Evolutionary conservation across 2,113 vertebrate genomes (phyloP).

Genomic region (Nesospiza acunhae): DNA sequence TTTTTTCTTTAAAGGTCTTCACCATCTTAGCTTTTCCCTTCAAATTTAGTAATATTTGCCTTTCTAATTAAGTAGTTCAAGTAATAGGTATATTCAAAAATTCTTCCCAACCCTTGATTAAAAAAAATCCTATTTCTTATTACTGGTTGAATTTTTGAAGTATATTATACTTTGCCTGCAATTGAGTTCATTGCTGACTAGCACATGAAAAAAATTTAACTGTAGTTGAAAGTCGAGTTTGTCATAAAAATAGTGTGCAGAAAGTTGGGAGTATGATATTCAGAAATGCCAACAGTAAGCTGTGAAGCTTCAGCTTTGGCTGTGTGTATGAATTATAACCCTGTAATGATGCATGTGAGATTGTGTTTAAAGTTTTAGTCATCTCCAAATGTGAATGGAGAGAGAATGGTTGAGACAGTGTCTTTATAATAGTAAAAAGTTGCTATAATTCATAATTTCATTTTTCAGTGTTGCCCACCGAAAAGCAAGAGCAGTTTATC

Average conservation of each 20-base stretch:
- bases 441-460: background rate
- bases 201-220: background rate
- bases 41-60: background rate
- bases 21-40: background rate
- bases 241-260: background rate
- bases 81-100: background rate
- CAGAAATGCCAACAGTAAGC: background rate
- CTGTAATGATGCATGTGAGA: background rate
- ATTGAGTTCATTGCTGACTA: conserved; percentile 12
- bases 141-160: background rate
- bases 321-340: background rate
- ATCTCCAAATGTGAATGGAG: background rate
- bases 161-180: background rate
- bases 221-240: background rate
- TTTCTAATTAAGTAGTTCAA: background rate
- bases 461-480: conserved; percentile 80
- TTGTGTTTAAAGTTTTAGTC: background rate
- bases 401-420: background rate
- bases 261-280: background rate
- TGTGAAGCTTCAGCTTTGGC: conserved; percentile 7
- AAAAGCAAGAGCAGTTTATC: conserved; percentile 94
- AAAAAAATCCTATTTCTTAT: background rate
- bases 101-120: background rate
- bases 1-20: background rate
- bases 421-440: background rate